Evolutionary conservation across 1,140 invertebrate genomes (phyloP), one percentile per base, ranked within the genome.

Genomic region (Scaptomyza montana): DNA sequence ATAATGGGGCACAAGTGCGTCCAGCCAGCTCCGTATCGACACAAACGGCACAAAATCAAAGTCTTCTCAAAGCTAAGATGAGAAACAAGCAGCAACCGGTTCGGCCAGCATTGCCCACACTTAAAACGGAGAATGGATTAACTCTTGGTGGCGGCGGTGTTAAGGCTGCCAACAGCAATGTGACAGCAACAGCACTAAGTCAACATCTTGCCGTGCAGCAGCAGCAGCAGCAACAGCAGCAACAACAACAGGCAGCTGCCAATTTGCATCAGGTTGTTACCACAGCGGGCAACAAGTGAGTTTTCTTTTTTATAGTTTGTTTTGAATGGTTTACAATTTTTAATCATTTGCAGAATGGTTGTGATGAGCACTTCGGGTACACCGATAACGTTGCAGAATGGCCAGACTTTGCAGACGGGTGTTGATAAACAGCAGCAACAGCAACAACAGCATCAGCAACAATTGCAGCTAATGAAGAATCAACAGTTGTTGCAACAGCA

Each of bases 21-120:
- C 95, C 95, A 4, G 95, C 95, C 2, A 95, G 94, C 87, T 95
- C 95, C 0, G 95, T 96, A 8, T 96, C 95, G 2, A 96, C 95
- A 3, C 95, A 96, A 91, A 96, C 95, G 1, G 94, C 94, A 80
- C 89, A 91, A 43, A 92, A 92, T 50, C 91, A 92, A 56, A 91
- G 75, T 59, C 51, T 92, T 39, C 66, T 92, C 1, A 92, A 91
- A 74, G 81, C 86, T 5, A 92, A 92, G 50, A 82, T 85, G 80
- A 84, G 91, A 1, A 92, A 74, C 53, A 92, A 92, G 50, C 91
- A 92, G 64, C 93, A 93, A 21, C 85, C 94, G 69, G 93, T 94
- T 77, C 92, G 94, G 54, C 94, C 94, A 19, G 94, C 94, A 33
- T 92, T 94, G 56, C 93, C 94, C 39, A 92, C 92, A 72, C 85